phyloP scores from a whole-genome alignment of 2,888 invertebrate species.

The Schizotus pectinicornis region DNA sequence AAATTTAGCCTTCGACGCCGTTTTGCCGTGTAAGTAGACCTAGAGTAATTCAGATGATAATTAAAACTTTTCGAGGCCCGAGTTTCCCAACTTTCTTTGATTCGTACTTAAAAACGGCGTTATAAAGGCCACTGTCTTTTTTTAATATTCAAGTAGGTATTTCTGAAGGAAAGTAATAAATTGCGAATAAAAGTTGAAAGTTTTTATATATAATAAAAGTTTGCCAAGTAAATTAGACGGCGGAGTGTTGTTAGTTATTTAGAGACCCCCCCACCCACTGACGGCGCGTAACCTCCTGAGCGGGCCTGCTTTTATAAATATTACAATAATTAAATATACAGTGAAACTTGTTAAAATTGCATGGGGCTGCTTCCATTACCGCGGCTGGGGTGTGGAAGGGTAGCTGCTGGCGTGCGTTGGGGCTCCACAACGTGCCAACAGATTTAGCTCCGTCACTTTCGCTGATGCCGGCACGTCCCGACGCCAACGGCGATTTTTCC shows the following conservation, averaged over 20 bases:
- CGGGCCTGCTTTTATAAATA: conserved; percentile 56
- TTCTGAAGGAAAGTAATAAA: conserved; percentile 38
- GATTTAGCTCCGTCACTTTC: conserved; percentile 9
- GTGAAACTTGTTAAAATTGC: conserved; percentile 50
- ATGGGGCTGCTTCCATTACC: conserved; percentile 52
- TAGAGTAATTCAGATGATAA: background rate
- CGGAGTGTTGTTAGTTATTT: conserved; percentile 50
- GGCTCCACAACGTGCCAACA: conserved; percentile 17
- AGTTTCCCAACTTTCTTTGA: conserved; percentile 1
- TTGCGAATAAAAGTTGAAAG: conserved; percentile 42
- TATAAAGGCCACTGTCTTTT: too few relatives aligned
- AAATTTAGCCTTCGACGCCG: too few relatives aligned
- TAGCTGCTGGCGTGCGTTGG: conserved; percentile 30
- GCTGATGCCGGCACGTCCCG: background rate
- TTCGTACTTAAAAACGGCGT: conserved; percentile 6
- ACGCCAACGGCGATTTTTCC: too few relatives aligned
- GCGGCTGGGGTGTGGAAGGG: conserved; percentile 41
- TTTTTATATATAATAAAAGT: conserved; percentile 51
- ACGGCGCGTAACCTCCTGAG: conserved; percentile 32
- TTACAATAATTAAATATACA: conserved; percentile 59
- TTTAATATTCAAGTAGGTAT: too few relatives aligned
- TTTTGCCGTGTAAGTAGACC: too few relatives aligned
- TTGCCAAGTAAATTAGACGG: conserved; percentile 49
- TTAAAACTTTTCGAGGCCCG: conserved; percentile 5
- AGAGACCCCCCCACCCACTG: conserved; percentile 36